Base-by-base conservation (phyloP, 2,888 invertebrate species). In the Falcaria lacertinaria region DNA sequence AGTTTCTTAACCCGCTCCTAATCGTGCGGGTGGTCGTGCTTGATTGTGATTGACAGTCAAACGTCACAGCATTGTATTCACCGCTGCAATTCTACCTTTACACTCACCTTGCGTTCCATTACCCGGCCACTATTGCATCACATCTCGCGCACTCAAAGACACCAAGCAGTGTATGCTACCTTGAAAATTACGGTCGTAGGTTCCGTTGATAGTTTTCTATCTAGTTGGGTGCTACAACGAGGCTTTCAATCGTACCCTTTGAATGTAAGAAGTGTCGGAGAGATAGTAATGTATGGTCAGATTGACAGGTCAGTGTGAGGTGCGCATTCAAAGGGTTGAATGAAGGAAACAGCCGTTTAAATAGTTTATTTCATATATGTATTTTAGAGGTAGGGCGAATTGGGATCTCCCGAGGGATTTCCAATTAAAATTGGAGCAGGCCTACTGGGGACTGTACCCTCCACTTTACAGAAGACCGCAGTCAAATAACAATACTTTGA, bases 41-140 rank as follows among this genome's bases (percentile, higher is more conserved):
- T 86, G 86, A 87, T 86, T 87, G 86, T 88, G 87, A 88, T 84
- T 87, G 87, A 88, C 87, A 87, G 82, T 71, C 64, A 55, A 70
- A 69, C 80, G 78, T 85, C 86, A 82, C 80, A 77, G 72, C 71
- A 67, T 46, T 50, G 51, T 50, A 65, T 61, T 54, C 60, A 62
- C 40, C 50, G 42, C 44, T 47, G 39, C 43, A 34, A 50, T 48
- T 39, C 49, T 35, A 51, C 42, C 33, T 49, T 33, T 47, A 46
- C 46, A 44, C 45, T 34, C 15, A 13, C 14, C 32, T 50, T 50
- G 38, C 25, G 34, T 53, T 60, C 53, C 74, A 74, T 64, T 58
- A 44, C 67, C 15, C 2, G 25, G 34, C 42, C 8, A 35, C 15
- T 4, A 17, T 35, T 3, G 2, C 11, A 11, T 28, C 2, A 5